A percentile compares a stretch with the other conserved stretches of the same genome.
Evolutionary conservation across 2,888 invertebrate species (phyloP).

Genomic region (Plemyria rubiginata): DNA sequence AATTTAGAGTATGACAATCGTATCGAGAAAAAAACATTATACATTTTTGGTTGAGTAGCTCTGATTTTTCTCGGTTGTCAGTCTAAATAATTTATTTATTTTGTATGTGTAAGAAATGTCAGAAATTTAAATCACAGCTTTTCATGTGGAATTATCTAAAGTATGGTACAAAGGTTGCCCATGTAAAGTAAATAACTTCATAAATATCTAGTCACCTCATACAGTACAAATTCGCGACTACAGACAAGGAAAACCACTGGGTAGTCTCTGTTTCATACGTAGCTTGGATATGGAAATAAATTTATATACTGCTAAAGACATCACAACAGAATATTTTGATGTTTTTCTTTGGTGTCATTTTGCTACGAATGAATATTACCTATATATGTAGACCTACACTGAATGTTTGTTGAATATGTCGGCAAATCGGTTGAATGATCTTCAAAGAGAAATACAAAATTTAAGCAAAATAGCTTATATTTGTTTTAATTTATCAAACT

Average conservation of each 20-base stretch:
- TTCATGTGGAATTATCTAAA: constrained; percentile 1
- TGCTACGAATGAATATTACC: constrained; percentile 11
- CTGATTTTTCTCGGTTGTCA: neutral
- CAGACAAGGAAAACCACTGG: too few relatives aligned
- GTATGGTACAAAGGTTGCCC: constrained; percentile 11
- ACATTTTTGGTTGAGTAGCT: neutral
- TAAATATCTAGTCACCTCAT: neutral
- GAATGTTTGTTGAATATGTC: constrained; percentile 8
- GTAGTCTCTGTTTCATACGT: too few relatives aligned
- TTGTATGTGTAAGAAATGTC: neutral
- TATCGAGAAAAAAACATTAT: neutral
- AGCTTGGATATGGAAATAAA: too few relatives aligned
- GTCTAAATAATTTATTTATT: too few relatives aligned
- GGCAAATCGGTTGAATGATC: constrained; percentile 17
- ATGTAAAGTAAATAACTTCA: neutral
- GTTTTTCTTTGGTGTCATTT: constrained; percentile 1
- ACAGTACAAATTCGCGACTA: too few relatives aligned
- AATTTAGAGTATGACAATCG: neutral
- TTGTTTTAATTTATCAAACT: neutral
- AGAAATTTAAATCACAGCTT: constrained; percentile 13
- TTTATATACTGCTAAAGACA: too few relatives aligned
- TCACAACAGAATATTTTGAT: neutral
- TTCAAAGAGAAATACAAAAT: neutral
- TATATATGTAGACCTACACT: constrained; percentile 3
- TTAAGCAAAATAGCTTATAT: neutral